Base-by-base conservation (phyloP, 2,797 vertebrate genomes). In the Danio jaintianensis region DNA sequence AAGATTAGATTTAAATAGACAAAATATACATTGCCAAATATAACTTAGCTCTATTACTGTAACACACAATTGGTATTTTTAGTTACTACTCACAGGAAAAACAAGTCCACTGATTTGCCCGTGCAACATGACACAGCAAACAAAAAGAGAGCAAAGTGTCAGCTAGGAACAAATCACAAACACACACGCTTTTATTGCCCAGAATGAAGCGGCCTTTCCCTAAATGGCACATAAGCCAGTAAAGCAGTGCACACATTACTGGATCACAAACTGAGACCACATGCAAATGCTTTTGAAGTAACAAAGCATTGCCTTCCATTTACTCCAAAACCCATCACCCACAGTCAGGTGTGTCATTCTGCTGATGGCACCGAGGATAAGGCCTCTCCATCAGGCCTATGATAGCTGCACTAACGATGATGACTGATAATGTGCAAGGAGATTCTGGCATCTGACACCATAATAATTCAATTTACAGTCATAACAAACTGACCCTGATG, bases 391-490 rank as follows among this genome's bases (percentile, higher is more conserved):
- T 40, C 43, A 48, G 43, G 11, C 62, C 13, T 58, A 47, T 18
- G 53, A 58, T 15, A 61, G 45, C 36, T 42, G 15, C 40, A 4
- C 58, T 79, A 71, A 79, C 29, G 42, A 67, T 15, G 36, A 62
- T 58, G 55, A 42, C 7, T 18, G 20, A 36, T 53, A 18, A 71
- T 71, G 67, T 79, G 38, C n/a, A 53, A 58, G 43, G 29, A 69
- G 36, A 61, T 70, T 69, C 43, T 55, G 67, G 38, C 48, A 53
- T 79, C n/a, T 43, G 56, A 79, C 18, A 36, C 38, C 50, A 36
- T 56, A 53, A 43, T 71, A 53, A 71, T 45, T 70, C 15, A 15
- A 70, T 70, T 62, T 29, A 78, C n/a, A 62, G 7, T 13, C n/a
- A 79, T 40, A 12, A 59, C 9, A 40, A 58, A 59, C 43, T 36